A percentile compares a stretch with the other conserved stretches of the same genome.
These are phyloP conservation scores for Jordanella pulchra DNA, from an alignment of 2,797 vertebrate genomes.

Conservation along the genomic window DNA sequence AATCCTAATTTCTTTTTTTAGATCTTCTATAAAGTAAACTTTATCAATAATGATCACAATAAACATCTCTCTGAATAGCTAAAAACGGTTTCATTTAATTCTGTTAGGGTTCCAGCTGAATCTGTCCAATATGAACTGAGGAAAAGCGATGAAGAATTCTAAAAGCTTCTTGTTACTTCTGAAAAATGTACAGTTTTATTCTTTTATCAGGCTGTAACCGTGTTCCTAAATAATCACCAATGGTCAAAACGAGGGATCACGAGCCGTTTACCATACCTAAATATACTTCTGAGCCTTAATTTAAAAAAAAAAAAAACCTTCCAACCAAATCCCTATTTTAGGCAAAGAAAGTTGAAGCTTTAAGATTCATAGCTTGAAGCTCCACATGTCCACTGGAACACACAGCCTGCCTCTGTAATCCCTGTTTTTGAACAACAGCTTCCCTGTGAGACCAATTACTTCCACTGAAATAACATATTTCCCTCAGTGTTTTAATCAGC, in stretches of 20 bases:
- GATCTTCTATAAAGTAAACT: no score
- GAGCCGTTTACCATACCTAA: not conserved
- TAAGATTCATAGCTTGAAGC: not conserved
- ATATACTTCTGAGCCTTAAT: not conserved
- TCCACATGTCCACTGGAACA: conserved; percentile 11
- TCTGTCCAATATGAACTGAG: not conserved
- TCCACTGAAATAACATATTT: conserved; percentile 9
- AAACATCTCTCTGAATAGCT: not conserved
- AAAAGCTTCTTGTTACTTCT: not conserved
- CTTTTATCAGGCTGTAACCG: not conserved
- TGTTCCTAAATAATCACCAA: not conserved
- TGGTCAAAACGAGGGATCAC: not conserved
- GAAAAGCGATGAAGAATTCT: not conserved
- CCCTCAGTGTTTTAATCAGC: conserved; percentile 13
- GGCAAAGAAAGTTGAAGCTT: not conserved
- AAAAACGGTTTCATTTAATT: not conserved
- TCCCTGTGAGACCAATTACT: conserved; percentile 27
- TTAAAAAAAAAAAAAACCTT: not conserved
- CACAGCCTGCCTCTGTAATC: conserved; percentile 24
- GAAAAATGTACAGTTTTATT: not conserved
- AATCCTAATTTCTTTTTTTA: not conserved
- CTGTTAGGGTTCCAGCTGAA: not conserved
- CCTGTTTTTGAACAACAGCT: conserved; percentile 24
- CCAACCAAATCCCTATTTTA: not conserved
- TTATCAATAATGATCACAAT: not conserved